Conservation (phyloP, 2,888 invertebrate genomes). For the Aricia artaxerxes region DNA sequence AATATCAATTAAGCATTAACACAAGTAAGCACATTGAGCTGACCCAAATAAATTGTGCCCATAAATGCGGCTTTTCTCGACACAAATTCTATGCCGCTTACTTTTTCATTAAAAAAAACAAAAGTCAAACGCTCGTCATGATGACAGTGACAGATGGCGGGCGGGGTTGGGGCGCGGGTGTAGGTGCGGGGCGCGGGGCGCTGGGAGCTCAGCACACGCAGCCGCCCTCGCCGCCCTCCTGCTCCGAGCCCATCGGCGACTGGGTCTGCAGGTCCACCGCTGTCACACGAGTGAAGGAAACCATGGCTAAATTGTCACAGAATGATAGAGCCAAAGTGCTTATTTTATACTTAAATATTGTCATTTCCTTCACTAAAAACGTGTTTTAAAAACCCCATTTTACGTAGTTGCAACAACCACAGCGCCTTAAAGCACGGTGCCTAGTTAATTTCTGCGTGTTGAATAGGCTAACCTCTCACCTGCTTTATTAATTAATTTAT, state of each 20-base stretch:
- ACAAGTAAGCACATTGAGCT: background rate
- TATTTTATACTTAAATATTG: no score
- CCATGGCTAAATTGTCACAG: background rate
- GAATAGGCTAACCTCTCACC: no score
- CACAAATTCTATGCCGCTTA: background rate
- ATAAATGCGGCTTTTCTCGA: background rate
- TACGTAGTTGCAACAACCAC: no score
- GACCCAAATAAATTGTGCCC: background rate
- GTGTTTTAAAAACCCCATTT: no score
- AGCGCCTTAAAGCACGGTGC: no score
- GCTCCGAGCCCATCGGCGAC: constrained; percentile 88
- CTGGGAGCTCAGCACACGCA: constrained; percentile 86
- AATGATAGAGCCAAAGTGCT: no score
- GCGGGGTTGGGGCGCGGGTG: constrained; percentile 32
- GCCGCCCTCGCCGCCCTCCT: constrained; percentile 89
- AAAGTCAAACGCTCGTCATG: background rate
- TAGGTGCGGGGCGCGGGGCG: constrained; percentile 41
- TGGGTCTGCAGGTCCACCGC: constrained; percentile 92
- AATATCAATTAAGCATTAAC: background rate
- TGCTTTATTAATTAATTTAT: no score
- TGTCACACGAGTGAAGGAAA: constrained; percentile 68
- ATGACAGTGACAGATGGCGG: constrained; percentile 28
- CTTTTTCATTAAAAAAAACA: background rate
- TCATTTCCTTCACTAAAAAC: no score
- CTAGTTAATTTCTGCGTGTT: no score